Percentiles rank a stretch among this genome's conserved stretches.
phyloP scores from a whole-genome alignment of 2,113 vertebrate species.

The Lophura nycthemera region DNA sequence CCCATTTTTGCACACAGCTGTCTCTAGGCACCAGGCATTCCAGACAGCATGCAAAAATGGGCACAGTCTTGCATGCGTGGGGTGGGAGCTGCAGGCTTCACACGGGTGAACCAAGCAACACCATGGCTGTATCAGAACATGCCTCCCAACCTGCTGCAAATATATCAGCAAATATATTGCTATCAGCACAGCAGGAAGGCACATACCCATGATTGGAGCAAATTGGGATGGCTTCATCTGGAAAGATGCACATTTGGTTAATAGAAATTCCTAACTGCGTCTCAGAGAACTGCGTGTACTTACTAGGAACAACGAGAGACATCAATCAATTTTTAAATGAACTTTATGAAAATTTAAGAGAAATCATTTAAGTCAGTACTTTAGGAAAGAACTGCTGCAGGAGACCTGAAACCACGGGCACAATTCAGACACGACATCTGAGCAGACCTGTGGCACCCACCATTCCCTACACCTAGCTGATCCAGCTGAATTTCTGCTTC shows the following conservation, averaged over 20 bases:
- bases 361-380: neutral
- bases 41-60: fast-evolving
- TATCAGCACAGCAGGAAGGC: neutral
- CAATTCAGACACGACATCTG: neutral
- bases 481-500: neutral
- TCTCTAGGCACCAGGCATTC: fast-evolving
- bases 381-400: neutral
- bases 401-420: neutral
- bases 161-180: neutral
- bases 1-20: neutral
- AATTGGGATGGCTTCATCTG: neutral
- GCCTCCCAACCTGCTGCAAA: neutral
- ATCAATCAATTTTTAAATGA: neutral
- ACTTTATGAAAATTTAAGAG: neutral
- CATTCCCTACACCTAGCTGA: neutral
- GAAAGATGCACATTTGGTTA: neutral
- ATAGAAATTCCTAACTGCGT: neutral
- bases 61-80: fast-evolving
- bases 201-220: fast-evolving
- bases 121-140: neutral
- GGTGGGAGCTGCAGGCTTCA: neutral
- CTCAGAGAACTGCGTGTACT: neutral
- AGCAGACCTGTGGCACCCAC: neutral
- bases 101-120: neutral
- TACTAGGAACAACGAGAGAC: neutral